These are phyloP conservation scores for Hirtodrosophila confusa DNA, from an alignment of 2,888 invertebrate genomes.

Conservation along the genomic window DNA sequence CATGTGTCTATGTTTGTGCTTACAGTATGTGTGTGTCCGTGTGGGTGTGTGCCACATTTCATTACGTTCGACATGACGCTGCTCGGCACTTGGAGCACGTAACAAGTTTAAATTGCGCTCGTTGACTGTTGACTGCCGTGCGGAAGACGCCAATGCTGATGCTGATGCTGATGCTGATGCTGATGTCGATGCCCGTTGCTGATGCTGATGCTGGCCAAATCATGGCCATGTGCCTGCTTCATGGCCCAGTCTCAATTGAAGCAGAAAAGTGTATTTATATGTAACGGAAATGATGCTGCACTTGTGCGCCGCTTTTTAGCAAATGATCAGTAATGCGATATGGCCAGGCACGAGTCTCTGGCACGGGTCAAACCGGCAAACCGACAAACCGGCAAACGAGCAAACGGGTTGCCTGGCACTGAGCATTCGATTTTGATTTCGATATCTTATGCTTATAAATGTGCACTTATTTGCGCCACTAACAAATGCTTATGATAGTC, in stretches of 20 bases:
- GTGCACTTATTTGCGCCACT: conserved; percentile 59
- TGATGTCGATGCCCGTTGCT: conserved; percentile 25
- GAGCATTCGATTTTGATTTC: conserved; percentile 24
- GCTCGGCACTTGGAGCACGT: conserved; percentile 70
- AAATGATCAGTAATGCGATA: conserved; percentile 65
- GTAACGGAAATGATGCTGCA: conserved; percentile 79
- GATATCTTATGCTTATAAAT: conserved; percentile 39
- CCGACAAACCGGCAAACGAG: conserved; percentile 38
- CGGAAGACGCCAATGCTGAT: conserved; percentile 61
- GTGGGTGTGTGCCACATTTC: conserved; percentile 63
- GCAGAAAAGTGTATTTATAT: conserved; percentile 78
- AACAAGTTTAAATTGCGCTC: conserved; percentile 79
- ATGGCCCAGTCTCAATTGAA: conserved; percentile 68
- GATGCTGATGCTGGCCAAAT: conserved; percentile 52
- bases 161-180: conserved; percentile 37
- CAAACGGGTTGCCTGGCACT: conserved; percentile 47
- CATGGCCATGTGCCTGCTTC: conserved; percentile 37
- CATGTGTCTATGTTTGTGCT: conserved; percentile 12
- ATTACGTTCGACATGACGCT: conserved; percentile 73
- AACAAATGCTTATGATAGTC: conserved; percentile 65
- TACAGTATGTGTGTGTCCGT: conserved; percentile 18
- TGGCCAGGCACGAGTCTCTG: conserved; percentile 4
- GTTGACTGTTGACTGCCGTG: conserved; percentile 76
- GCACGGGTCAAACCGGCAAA: conserved; percentile 16
- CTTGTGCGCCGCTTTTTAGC: conserved; percentile 68